phyloP scores from a whole-genome alignment of 1,140 invertebrate genomes.

The Physella acuta region DNA sequence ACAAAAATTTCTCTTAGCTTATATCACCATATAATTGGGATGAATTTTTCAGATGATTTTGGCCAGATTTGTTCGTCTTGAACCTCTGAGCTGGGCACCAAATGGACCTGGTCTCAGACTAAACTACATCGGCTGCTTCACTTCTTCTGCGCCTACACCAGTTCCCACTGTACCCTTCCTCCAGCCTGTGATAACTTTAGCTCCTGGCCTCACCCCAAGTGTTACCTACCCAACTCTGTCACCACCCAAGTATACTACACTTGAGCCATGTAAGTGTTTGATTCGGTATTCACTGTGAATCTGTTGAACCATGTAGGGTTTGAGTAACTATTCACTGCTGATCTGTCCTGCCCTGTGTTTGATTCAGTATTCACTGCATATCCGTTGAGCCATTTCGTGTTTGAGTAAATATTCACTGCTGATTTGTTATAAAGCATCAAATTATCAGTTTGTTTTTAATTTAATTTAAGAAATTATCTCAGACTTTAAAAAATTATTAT shows the following conservation, averaged over 20 bases:
- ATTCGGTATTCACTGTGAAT: not conserved
- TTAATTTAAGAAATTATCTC: too few species aligned
- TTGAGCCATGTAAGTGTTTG: not conserved
- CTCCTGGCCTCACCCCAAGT: not conserved
- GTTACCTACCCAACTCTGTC: not conserved
- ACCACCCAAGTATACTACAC: not conserved
- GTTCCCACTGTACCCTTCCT: not conserved
- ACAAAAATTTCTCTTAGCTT: too few species aligned
- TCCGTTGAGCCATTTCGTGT: not conserved
- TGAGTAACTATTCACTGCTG: not conserved
- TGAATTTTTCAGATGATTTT: conserved; percentile 6
- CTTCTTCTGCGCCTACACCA: not conserved
- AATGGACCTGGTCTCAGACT: conserved; percentile 34
- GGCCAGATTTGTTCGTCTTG: conserved; percentile 34
- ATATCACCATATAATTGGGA: too few species aligned
- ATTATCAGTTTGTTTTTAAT: too few species aligned
- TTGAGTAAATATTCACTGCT: not conserved
- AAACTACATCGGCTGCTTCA: conserved; percentile 35
- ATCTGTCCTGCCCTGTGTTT: not conserved
- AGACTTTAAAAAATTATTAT: not conserved
- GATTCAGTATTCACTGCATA: not conserved
- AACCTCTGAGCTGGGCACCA: conserved; percentile 26
- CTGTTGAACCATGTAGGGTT: too few species aligned
- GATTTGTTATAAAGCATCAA: not conserved
- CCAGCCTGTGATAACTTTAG: not conserved